A percentile compares a stretch with the other conserved stretches of the same genome.
Evolutionary conservation across 2,888 invertebrate species (phyloP).

Genomic region (Thelaira solivaga): DNA sequence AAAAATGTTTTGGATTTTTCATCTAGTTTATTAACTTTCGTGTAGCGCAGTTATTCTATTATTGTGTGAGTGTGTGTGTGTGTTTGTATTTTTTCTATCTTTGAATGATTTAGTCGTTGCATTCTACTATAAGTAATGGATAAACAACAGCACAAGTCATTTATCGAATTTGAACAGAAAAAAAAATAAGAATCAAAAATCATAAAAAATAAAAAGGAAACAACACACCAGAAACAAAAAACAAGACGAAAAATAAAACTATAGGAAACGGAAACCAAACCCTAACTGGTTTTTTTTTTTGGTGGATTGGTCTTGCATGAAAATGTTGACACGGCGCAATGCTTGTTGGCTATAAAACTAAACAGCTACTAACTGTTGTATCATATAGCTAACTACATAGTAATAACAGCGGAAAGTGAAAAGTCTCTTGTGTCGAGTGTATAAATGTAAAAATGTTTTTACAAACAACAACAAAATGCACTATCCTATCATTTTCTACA

Average conservation of each 20-base stretch:
- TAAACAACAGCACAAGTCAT: slow-evolving; percentile 17
- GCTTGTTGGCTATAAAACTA: slow-evolving; percentile 45
- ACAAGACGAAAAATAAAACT: slow-evolving; percentile 35
- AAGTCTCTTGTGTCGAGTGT: too few relatives aligned
- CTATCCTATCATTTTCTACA: too few relatives aligned
- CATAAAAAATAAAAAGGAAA: not conserved
- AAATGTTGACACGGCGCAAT: slow-evolving; percentile 44
- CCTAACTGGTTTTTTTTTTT: slow-evolving; percentile 50
- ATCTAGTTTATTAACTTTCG: too few relatives aligned
- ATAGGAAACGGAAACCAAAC: slow-evolving; percentile 59
- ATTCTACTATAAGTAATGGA: not conserved
- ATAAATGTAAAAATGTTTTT: not conserved
- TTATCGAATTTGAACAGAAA: slow-evolving; percentile 12
- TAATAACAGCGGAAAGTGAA: not conserved
- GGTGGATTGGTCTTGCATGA: slow-evolving; percentile 51
- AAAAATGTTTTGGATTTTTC: too few relatives aligned
- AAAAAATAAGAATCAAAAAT: not conserved
- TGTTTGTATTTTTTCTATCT: not conserved
- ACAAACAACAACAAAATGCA: too few relatives aligned
- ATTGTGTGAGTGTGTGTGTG: too few relatives aligned
- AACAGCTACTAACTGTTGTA: slow-evolving; percentile 42
- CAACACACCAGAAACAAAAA: slow-evolving; percentile 1
- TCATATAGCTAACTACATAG: slow-evolving; percentile 36
- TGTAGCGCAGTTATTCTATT: too few relatives aligned
- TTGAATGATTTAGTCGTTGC: not conserved